Evolutionary conservation across 2,888 invertebrate species (phyloP), one percentile per base, ranked within the genome.

Genomic region (Peribatodes rhomboidaria): DNA sequence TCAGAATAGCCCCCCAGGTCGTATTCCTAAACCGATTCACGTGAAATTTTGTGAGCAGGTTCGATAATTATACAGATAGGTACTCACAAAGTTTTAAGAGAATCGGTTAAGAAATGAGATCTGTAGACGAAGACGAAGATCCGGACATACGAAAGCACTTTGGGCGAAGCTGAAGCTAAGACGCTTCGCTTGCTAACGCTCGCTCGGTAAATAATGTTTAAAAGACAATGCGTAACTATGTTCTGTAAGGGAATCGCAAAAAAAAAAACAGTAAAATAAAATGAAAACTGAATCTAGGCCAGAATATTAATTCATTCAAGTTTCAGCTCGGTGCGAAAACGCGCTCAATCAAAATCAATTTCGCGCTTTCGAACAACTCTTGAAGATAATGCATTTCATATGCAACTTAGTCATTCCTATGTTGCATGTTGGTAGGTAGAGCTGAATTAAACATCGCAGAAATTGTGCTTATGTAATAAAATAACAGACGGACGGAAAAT

Each of bases 291-390:
- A 56, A 62, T 56, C 44, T 56, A 62, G 62, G 56, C 52, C 57
- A 22, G 8, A 49, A 58, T 27, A 41, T 16, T 41, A 31, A 35
- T 49, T 41, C 27, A 22, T 54, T 44, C 39, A 52, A 42, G 59
- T 50, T 64, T 55, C 18, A 65, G 41, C 20, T 52, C 42, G 35
- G 7, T 39, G 58, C 52, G 33, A 33, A 53, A 61, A 55, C 53
- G 33, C 37, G 46, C 50, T 61, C 54, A 70, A 70, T 70, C 61
- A 67, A 61, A 67, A 70, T 55, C 67, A 67, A 72, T 70, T 70
- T 68, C 68, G 56, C 67, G 72, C 65, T 68, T 69, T 70, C 65
- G 39, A 61, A 54, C 57, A 47, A 46, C 39, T 46, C 41, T 46
- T 65, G 56, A 61, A 59, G 46, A 67, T 55, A 65, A 61, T 61